phyloP scores from a whole-genome alignment of 2,797 vertebrate species.

The Coregonus ussuriensis region DNA sequence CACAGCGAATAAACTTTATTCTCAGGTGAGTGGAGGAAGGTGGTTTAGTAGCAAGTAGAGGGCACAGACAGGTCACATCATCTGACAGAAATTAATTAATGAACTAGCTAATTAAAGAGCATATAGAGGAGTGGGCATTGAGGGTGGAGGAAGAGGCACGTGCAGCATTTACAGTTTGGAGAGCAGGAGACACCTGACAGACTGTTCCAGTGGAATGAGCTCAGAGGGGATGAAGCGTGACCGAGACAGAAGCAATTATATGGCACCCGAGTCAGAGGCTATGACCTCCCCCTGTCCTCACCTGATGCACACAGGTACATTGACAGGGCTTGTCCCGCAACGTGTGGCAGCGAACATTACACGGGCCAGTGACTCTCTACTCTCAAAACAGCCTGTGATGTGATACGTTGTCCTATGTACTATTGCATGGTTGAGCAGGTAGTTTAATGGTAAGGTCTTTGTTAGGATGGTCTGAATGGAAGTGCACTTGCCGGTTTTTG shows the following conservation, averaged over 20 bases:
- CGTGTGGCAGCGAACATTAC: conserved; percentile 43
- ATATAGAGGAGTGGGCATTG: conserved; percentile 10
- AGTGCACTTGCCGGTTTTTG: neutral
- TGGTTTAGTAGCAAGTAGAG: conserved; percentile 37
- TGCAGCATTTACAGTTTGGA: conserved; percentile 27
- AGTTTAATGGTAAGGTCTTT: neutral
- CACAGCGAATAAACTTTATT: conserved; percentile 39
- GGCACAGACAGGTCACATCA: conserved; percentile 44
- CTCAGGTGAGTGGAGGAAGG: conserved; percentile 46
- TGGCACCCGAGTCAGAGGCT: conserved; percentile 44
- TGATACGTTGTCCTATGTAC: conserved; percentile 22
- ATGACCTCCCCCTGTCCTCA: conserved; percentile 39
- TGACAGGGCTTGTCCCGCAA: conserved; percentile 28
- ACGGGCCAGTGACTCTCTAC: conserved; percentile 32
- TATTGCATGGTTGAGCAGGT: conserved; percentile 1
- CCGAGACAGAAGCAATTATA: conserved; percentile 42
- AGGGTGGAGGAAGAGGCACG: conserved; percentile 1
- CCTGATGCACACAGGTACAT: conserved; percentile 25
- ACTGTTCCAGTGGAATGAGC: conserved; percentile 45
- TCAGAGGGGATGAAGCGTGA: conserved; percentile 55
- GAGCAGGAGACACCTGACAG: conserved; percentile 50
- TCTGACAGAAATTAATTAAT: conserved; percentile 55
- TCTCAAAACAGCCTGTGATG: conserved; percentile 16
- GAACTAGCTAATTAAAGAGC: conserved; percentile 53
- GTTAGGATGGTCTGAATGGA: conserved; percentile 1